Conservation (phyloP, 2,797 vertebrate species). For the Passerculus sandwichensis region DNA sequence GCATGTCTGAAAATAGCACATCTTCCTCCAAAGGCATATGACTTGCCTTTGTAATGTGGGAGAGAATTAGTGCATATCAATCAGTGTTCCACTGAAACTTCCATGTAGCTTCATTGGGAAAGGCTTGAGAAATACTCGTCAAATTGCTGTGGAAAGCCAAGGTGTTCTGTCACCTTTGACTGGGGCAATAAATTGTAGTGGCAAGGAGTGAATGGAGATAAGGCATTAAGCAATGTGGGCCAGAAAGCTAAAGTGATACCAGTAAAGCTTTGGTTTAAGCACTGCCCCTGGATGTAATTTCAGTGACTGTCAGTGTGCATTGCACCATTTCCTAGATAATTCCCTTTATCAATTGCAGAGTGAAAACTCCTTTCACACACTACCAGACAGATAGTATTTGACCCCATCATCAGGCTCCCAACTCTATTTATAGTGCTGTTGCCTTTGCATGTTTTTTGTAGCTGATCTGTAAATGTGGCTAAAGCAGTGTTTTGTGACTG, state of each 20-base stretch:
- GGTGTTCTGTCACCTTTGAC: background rate
- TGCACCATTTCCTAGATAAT: slow-evolving; percentile 9
- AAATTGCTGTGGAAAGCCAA: background rate
- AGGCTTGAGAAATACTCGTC: background rate
- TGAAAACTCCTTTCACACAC: background rate
- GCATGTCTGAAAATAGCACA: slow-evolving; percentile 1
- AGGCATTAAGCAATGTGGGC: background rate
- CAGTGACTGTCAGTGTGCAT: background rate
- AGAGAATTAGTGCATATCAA: background rate
- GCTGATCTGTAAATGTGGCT: background rate
- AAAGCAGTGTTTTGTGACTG: background rate
- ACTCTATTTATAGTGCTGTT: background rate
- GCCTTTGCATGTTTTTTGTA: background rate
- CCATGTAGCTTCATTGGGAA: background rate
- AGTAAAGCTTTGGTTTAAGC: background rate
- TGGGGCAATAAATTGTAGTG: background rate
- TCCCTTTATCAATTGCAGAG: background rate
- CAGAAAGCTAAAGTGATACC: background rate
- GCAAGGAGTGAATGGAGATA: background rate
- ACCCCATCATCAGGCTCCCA: background rate
- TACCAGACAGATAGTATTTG: background rate
- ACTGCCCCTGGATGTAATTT: background rate
- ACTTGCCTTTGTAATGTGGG: background rate
- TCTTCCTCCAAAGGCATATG: background rate
- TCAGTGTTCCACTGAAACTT: background rate